Evolutionary conservation across 2,113 vertebrate species (phyloP), one percentile per base, ranked within the genome.

Genomic region (Epinephelus lanceolatus): DNA sequence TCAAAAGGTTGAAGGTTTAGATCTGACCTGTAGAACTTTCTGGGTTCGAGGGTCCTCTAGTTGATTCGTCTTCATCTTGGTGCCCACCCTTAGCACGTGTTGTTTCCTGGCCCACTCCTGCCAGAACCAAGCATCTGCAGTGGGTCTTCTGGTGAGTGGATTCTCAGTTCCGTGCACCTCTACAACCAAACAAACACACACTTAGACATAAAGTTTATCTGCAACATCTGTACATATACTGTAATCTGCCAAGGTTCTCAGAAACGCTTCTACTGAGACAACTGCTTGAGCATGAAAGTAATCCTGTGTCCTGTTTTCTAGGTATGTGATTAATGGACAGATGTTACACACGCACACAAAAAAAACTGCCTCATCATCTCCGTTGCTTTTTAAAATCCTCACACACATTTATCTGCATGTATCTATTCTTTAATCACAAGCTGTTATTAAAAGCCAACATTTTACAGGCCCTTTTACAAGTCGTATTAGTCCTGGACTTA

Each of bases 121-220:
- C 81, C 87, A 78, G 4, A 69, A 1, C 84, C 91, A 21, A 21
- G 65, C 27, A 0, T 94, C 93, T 12, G 76, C 67, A 66, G 70
- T 21, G 2, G 92, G 94, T 79, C 89, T 91, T 69, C 76, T 92
- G 65, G 59, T 59, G 21, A 83, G 56, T 0, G 94, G 92, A 47
- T 52, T 88, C 57, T 92, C 91, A 0, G 94, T 96, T 51, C 86
- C 90, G 0, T 84, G 85, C 51, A 91, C 85, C 63, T 95, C 95
- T 95, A 61, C 52, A 69, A 52, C 17, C 30, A 72, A 66, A 86
- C 40, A 85, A 81, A 78, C 21, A 87, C 52, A 79, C 12, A 80
- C 33, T 71, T 59, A 81, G 49, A 61, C 19, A 87, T 14, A 7
- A 53, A 65, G 13, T 65, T 69, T n/a, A 83, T 77, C 25, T 40